Base-by-base conservation (phyloP, 2,888 invertebrate species). In the Alitta virens region DNA sequence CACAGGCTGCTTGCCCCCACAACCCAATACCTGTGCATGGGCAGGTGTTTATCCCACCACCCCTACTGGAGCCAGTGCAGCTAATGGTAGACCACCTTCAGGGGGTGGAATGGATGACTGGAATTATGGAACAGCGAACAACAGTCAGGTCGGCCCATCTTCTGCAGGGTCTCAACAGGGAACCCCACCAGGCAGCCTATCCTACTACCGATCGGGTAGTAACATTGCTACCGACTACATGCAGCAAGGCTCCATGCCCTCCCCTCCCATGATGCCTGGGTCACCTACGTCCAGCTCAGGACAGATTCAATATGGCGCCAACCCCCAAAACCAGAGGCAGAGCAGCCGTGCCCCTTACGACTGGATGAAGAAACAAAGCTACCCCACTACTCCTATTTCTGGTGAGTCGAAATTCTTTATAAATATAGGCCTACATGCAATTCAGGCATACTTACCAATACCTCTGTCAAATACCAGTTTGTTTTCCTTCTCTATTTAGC, bases 351-450 rank as follows among this genome's bases (percentile, higher is more conserved):
- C 74, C 3, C 76, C 78, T 0, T 78, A 72, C 61, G 77, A 77
- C 60, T 78, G 78, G 77, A 78, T 78, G 76, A 76, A 77, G 69
- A 74, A 62, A 23, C 58, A 64, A 27, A 52, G 74, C 43, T 72
- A 75, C 2, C 73, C 75, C 52, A 56, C 70, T 0, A 69, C 72
- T 2, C 75, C 78, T 0, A 61, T 65, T 24, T 64, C 73, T 24
- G 77, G 77, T 77, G 64, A 71, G 71, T 66, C 1, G 24, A 23
- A 9, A 18, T 33, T 33, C 33, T 7, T 33, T 33, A 33, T 33
- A 33, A 5, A 33, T 33, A 12, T 33, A 33, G n/a, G n/a, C n/a
- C n/a, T n/a, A n/a, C n/a, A n/a, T n/a, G n/a, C n/a, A n/a, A n/a
- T n/a, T n/a, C n/a, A n/a, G n/a, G n/a, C n/a, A n/a, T n/a, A n/a